Base-by-base conservation (phyloP, 2,888 invertebrate species). In the Syrista parreyssii region DNA sequence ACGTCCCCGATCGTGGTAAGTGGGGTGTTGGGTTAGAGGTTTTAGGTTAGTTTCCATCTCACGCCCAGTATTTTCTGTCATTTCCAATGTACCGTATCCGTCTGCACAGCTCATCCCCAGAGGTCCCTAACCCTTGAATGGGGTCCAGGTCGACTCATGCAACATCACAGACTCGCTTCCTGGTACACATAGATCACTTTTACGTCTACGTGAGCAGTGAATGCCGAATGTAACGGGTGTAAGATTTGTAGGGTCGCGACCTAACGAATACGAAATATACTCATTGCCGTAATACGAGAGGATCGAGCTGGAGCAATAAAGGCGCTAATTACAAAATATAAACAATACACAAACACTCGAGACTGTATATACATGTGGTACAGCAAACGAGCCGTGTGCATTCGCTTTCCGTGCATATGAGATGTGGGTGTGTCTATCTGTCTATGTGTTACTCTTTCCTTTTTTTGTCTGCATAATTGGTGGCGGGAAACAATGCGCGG, bases 401-500 rank as follows among this genome's bases (percentile, higher is more conserved):
- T 23, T 23, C 23, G 55, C 23, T 23, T 55, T 23, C 9, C 55
- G 55, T 55, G 55, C 55, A 23, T 55, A 55, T 9, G 55, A 6
- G 23, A 55, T 9, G 55, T 55, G 55, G 55, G 55, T 55, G 55
- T 55, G 55, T 55, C 55, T 23, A 55, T 55, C 55, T 55, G 23
- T 55, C 55, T 55, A 23, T 55, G 55, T 55, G 23, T 23, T 55
- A 55, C 55, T 23, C 55, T 31, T 71, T 33, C 32, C 30, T 12
- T 71, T 71, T 71, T 71, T 71, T 69, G 71, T 71, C 71, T 71
- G 71, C 32, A 71, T 71, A 71, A 71, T 71, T 32, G 71, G 31
- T 71, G 31, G 71, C 71, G 32, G 12, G 71, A 71, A 71, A 71
- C 71, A 71, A 71, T 71, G 71, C 71, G 12, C 33, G 55, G 55